Evolutionary conservation across 2,888 invertebrate species (phyloP), one percentile per base, ranked within the genome.

Genomic region (Scaptomyza polygonia): DNA sequence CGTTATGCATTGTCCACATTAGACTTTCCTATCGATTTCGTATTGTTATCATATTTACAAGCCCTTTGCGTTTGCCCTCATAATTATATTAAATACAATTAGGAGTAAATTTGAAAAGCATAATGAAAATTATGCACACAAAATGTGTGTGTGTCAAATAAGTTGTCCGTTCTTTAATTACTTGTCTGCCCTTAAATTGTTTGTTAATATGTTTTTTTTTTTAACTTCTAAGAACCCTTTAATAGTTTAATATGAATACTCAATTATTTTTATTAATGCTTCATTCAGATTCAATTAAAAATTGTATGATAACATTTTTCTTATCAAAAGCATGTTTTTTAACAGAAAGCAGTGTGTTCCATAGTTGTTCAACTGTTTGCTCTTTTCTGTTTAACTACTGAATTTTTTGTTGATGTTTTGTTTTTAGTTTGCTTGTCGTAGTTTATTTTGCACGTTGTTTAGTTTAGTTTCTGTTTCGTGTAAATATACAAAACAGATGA

Each of bases 401-500:
- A 57, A 57, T 77, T 82, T 53, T 74, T 74, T 82, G 82, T 85
- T 79, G 79, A 72, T 77, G 64, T 79, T 84, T 73, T 73, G 69
- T 81, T 84, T 67, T 73, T 54, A 14, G 16, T 40, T 45, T 62
- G 54, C 61, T 56, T 56, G 56, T 56, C 54, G 56, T 61, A 51
- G 45, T 65, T 65, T 64, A 58, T 58, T 58, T 72, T 39, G 34
- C 48, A 58, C 29, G 52, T 48, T 75, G 59, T 76, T n/a, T n/a
- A n/a, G 72, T 81, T 82, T 75, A 63, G 66, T 79, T 85, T 82
- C 54, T 53, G 59, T 57, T 74, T 68, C 67, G 68, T 69, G 72
- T 72, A 79, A 85, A 85, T 76, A 85, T 61, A 82, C 72, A 82
- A 67, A 71, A 64, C 27, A 47, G 30, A 18, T 53, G 49, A 75